phyloP scores from a whole-genome alignment of 2,888 invertebrate genomes.

The Octonoba sinensis region DNA sequence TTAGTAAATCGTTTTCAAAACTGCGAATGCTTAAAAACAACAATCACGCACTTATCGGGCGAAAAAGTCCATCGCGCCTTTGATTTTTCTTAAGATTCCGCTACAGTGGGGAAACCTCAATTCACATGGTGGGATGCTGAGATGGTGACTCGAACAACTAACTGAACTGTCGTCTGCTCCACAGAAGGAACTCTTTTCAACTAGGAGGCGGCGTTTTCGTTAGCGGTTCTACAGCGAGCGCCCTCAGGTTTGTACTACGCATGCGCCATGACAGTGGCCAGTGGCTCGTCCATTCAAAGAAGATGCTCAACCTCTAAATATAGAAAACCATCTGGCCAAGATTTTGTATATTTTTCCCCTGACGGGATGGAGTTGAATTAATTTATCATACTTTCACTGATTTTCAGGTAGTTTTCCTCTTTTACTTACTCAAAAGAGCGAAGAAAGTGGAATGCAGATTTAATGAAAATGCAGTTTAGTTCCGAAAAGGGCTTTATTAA shows the following conservation, averaged over 20 bases:
- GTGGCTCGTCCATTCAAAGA: constrained; percentile 47
- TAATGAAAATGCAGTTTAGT: too few species aligned
- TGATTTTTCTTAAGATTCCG: too few species aligned
- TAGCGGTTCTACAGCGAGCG: constrained; percentile 12
- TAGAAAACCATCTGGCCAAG: constrained; percentile 32
- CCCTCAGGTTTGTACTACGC: constrained; percentile 21
- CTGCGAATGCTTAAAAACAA: too few species aligned
- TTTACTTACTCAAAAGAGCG: neutral
- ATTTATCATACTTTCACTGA: constrained; percentile 19
- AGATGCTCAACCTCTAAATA: constrained; percentile 39
- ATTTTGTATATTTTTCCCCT: constrained; percentile 23
- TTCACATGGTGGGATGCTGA: too few species aligned
- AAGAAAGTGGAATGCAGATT: too few species aligned
- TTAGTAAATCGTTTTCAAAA: too few species aligned
- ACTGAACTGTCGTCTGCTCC: constrained; percentile 18
- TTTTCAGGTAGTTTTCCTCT: neutral
- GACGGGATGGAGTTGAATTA: constrained; percentile 16
- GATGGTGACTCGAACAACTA: too few species aligned
- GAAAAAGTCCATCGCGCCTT: too few species aligned
- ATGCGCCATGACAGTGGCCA: constrained; percentile 32
- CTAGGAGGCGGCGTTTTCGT: constrained; percentile 26
- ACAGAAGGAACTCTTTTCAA: constrained; percentile 22
- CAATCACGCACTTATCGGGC: too few species aligned
- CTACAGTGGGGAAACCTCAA: too few species aligned
- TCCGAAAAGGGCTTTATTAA: too few species aligned